These are phyloP conservation scores for Pachydiplax longipennis DNA, from an alignment of 2,888 invertebrate genomes.

Conservation along the genomic window DNA sequence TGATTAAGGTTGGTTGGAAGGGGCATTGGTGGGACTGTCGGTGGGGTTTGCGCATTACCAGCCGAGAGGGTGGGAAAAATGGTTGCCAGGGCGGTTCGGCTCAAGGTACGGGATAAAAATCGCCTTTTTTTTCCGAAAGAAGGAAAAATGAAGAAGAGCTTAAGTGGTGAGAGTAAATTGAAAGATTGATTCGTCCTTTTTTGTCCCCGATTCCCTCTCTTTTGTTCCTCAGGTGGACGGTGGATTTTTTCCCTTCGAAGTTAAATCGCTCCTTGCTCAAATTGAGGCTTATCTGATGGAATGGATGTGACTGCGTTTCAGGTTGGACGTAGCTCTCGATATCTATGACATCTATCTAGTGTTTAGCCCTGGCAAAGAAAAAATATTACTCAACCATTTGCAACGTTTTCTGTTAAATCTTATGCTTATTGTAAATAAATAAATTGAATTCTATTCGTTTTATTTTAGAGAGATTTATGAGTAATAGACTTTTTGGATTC, in stretches of 20 bases:
- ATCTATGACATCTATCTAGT: no score
- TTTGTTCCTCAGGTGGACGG: not conserved
- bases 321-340: no score
- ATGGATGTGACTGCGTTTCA: not conserved
- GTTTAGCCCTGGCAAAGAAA: no score
- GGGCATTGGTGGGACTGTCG: not conserved
- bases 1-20: not conserved
- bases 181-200: constrained; percentile 34
- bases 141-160: not conserved
- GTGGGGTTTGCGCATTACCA: not conserved
- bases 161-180: constrained; percentile 23
- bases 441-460: no score
- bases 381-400: no score
- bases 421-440: no score
- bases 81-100: not conserved
- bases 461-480: no score
- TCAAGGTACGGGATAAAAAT: not conserved
- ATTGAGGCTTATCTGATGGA: not conserved
- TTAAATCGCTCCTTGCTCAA: not conserved
- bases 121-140: not conserved
- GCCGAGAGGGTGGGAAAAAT: not conserved
- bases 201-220: not conserved
- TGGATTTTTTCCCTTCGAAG: not conserved
- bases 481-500: no score
- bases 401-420: no score